Base-by-base conservation (phyloP, 2,113 vertebrate genomes). In the Rana temporaria region DNA sequence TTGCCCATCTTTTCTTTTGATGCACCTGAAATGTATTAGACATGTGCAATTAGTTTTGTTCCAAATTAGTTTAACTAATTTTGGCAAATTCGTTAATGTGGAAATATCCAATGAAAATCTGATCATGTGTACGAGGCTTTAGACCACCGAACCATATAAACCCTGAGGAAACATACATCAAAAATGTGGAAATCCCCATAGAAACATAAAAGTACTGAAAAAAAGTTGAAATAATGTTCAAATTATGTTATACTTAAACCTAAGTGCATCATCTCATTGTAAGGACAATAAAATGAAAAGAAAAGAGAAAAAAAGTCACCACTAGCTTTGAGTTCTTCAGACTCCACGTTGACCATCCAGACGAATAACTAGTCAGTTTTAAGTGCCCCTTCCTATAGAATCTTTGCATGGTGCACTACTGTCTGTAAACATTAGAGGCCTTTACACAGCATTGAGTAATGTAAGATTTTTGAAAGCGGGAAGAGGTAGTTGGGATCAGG, bases 211-310 rank as follows among this genome's bases (percentile, higher is more conserved):
- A 48, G 42, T 14, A 48, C 42, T 42, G 9, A 42, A 42, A 48
- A 14, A 48, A 9, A 9, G 3, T 48, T 12, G 5, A 42, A 1
- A 42, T 42, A 7, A 7, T 6, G 1, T 42, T 42, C 2, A 6
- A 7, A 42, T 42, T 42, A 42, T 9, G 9, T 42, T 6, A 42
- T 9, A 7, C 9, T 42, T 42, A 42, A 34, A 38, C 34, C 7
- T 6, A 87, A 90, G 88, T 85, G 87, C 83, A 92, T 94, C 93
- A 95, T 95, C 94, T 94, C 93, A 94, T 85, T 65, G 55, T 53
- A 71, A 85, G 88, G 88, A 88, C n/a, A 66, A 38, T 24, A 24
- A 34, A 6, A 14, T 48, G 1, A 12, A 9, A 48, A 48, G 3
- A 30, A 30, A 30, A 30, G 3, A 30, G 3, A 30, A 12, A 12